Evolutionary conservation across 2,888 invertebrate genomes (phyloP).

Genomic region (Helleia helle): DNA sequence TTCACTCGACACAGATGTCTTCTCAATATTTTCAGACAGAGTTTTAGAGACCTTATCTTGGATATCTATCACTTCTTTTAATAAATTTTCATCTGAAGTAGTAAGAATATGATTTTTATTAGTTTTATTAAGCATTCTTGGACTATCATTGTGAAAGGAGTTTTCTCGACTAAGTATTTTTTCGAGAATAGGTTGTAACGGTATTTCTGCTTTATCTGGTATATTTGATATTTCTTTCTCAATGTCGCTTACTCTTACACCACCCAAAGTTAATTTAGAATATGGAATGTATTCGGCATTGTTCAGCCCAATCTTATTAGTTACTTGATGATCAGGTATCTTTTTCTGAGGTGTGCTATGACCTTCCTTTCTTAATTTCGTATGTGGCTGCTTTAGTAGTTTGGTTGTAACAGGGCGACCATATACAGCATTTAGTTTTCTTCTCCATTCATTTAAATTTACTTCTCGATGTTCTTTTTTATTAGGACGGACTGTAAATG

Average conservation of each 20-base stretch:
- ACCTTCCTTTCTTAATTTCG: background rate
- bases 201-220: constrained; percentile 41
- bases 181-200: constrained; percentile 51
- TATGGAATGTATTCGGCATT: constrained; percentile 63
- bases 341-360: constrained; percentile 18
- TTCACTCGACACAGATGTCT: constrained; percentile 26
- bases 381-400: background rate
- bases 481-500: no score
- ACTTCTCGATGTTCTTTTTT: constrained; percentile 23
- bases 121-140: constrained; percentile 27
- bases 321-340: constrained; percentile 9
- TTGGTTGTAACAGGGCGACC: constrained; percentile 22
- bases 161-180: constrained; percentile 54
- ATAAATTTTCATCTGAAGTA: constrained; percentile 60
- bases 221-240: constrained; percentile 52
- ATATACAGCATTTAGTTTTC: constrained; percentile 48
- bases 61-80: constrained; percentile 57
- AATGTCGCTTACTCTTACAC: constrained; percentile 52
- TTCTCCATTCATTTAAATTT: constrained; percentile 52
- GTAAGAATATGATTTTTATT: constrained; percentile 36
- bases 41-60: constrained; percentile 48
- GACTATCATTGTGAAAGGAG: constrained; percentile 38
- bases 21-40: constrained; percentile 26
- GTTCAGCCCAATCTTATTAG: constrained; percentile 26
- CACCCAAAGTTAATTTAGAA: constrained; percentile 60